Base-by-base conservation (phyloP, 2,888 invertebrate genomes). In the Coleophora deauratella region DNA sequence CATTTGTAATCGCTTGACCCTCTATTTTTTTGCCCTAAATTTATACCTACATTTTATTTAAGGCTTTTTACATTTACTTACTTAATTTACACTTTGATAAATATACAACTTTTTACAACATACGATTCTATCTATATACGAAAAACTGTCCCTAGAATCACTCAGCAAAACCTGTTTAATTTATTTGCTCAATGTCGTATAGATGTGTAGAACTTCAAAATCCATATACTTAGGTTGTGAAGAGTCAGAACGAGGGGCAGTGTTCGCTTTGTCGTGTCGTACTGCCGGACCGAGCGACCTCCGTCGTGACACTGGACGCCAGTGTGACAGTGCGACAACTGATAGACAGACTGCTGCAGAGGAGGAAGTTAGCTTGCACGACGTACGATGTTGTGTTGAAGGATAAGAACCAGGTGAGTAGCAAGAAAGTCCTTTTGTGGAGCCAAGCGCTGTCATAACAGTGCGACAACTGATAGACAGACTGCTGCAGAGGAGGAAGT, bases 201-300 rank as follows among this genome's bases (percentile, higher is more conserved):
- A 21, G 21, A 21, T 21, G 21, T 21, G 6, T 21, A 6, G 21
- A 21, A 21, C 21, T 6, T 21, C 3, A 21, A 21, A 21, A 3
- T 21, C 21, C 21, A 4, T 21, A 14, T 12, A 3, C 14, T 0
- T 54, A 85, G 85, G 81, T 81, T 51, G 79, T 80, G 35, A 78
- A 78, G 33, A 66, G 67, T 31, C 68, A 65, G 34, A 39, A 56
- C 0, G 50, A 50, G 9, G 69, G 68, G 0, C 64, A 59, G 42
- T 70, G 75, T 10, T 80, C 88, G 3, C 75, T 95, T 27, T 96
- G 96, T 67, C 90, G 96, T 51, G 95, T 98, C 46, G 91, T 94
- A 62, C 84, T 98, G 46, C 94, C 95, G 1, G 97, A 97, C 78
- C 94, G 94, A 37, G 95, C 96, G 44, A 96, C 97, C 2, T 96